Evolutionary conservation across 2,797 vertebrate genomes (phyloP).

Genomic region (Remorina albescens): DNA sequence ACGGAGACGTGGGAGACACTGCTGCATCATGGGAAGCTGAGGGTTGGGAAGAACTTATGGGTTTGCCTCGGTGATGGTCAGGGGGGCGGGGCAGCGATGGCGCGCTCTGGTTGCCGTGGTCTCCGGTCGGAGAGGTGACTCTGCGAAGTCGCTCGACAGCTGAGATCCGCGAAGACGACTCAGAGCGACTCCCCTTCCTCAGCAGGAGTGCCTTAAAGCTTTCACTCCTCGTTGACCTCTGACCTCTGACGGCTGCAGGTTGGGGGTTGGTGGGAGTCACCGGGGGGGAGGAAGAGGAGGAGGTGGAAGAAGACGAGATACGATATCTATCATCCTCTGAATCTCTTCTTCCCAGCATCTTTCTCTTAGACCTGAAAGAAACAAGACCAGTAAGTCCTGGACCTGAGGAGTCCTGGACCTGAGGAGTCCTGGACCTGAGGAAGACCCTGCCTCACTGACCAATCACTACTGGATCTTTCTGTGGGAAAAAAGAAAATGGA

Average conservation of each 20-base stretch:
- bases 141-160: conserved; percentile 91
- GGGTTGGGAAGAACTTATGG: not conserved
- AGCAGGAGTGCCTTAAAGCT: conserved; percentile 95
- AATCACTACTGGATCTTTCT: too few relatives aligned
- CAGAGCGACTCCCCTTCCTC: conserved; percentile 89
- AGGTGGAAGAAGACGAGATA: conserved; percentile 71
- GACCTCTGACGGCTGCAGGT: conserved; percentile 17
- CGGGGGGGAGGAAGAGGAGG: conserved; percentile 73
- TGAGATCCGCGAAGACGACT: conserved; percentile 89
- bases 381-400: not conserved
- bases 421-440: too few relatives aligned
- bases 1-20: conserved; percentile 12
- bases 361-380: conserved; percentile 92
- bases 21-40: not conserved
- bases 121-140: not conserved
- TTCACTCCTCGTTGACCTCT: conserved; percentile 83
- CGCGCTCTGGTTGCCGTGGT: conserved; percentile 82
- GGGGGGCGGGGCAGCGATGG: conserved; percentile 52
- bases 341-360: conserved; percentile 92
- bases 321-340: conserved; percentile 83
- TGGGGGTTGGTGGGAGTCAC: conserved; percentile 81
- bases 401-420: too few relatives aligned
- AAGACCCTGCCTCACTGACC: too few relatives aligned
- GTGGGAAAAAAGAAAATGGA: too few relatives aligned
- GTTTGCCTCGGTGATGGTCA: not conserved